Conservation (phyloP, 2,113 vertebrate genomes). For the Perccottus glenii region DNA sequence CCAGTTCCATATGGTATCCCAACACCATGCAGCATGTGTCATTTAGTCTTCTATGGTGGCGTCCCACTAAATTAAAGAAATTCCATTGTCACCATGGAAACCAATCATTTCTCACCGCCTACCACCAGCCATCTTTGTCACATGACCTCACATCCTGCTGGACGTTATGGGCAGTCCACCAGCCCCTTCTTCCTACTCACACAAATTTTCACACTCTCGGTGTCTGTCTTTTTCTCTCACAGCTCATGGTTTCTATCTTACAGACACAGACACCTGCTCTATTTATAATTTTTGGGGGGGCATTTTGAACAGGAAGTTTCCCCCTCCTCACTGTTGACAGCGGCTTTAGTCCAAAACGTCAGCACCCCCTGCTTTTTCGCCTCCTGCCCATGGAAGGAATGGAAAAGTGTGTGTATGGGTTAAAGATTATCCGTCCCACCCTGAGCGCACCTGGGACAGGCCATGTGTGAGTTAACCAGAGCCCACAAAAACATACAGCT, state of each 20-base stretch:
- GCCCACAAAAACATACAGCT: slow-evolving; percentile 32
- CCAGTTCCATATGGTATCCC: slow-evolving; percentile 8
- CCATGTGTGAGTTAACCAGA: slow-evolving; percentile 24
- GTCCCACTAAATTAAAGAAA: slow-evolving; percentile 22
- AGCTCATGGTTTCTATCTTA: slow-evolving; percentile 20
- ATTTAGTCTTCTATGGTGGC: background rate
- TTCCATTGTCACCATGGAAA: slow-evolving; percentile 66
- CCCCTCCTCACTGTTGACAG: slow-evolving; percentile 58
- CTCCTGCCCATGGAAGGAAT: slow-evolving; percentile 66
- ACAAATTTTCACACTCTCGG: slow-evolving; percentile 71
- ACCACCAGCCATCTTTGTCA: slow-evolving; percentile 72
- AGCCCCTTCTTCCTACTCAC: slow-evolving; percentile 55
- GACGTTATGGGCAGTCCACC: slow-evolving; percentile 68
- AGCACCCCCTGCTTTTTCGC: slow-evolving; percentile 65
- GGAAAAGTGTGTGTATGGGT: slow-evolving; percentile 29
- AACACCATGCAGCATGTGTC: background rate
- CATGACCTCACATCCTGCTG: slow-evolving; percentile 75
- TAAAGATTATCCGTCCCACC: slow-evolving; percentile 72
- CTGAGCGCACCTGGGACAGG: slow-evolving; percentile 60
- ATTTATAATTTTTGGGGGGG: slow-evolving; percentile 72
- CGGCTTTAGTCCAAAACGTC: slow-evolving; percentile 69
- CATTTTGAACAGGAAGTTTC: slow-evolving; percentile 69
- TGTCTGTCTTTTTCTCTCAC: slow-evolving; percentile 65
- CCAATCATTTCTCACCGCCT: slow-evolving; percentile 69
- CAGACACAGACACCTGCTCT: slow-evolving; percentile 72